Conservation (phyloP, 2,888 invertebrate species). For the Lymantria dispar region DNA sequence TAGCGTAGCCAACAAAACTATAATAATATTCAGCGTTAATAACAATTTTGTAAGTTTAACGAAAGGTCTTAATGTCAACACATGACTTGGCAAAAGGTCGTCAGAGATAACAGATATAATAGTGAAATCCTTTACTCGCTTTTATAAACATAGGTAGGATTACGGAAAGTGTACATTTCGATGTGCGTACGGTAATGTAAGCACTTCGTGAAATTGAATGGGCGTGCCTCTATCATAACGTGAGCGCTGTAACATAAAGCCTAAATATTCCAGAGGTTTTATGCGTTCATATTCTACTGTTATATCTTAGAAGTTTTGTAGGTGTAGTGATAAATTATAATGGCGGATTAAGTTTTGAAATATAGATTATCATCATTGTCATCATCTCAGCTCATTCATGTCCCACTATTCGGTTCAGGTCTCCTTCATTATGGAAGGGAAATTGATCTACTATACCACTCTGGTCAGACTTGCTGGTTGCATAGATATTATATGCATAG, state of each 20-base stretch:
- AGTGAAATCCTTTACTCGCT: conserved; percentile 2
- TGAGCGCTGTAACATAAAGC: conserved; percentile 27
- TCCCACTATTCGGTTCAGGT: too few relatives aligned
- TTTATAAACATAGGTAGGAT: conserved; percentile 6
- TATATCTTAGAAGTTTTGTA: not conserved
- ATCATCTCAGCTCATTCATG: too few relatives aligned
- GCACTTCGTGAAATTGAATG: conserved; percentile 38
- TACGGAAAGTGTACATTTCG: conserved; percentile 11
- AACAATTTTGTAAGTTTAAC: not conserved
- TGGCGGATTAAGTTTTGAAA: too few relatives aligned
- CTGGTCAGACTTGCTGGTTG: too few relatives aligned
- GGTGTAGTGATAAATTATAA: not conserved
- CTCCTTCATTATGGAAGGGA: too few relatives aligned
- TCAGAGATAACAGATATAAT: not conserved
- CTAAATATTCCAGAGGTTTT: conserved; percentile 29
- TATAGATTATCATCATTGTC: too few relatives aligned
- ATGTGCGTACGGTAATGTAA: conserved; percentile 21
- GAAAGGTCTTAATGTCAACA: not conserved
- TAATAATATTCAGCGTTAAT: not conserved
- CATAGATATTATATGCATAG: too few relatives aligned
- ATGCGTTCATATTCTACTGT: conserved; percentile 10
- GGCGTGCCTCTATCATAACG: conserved; percentile 29
- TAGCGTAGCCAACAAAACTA: too few relatives aligned
- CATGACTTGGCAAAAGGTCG: not conserved
- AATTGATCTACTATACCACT: too few relatives aligned